Base-by-base conservation (phyloP, 2,888 invertebrate species). In the Geophilus truncorum region DNA sequence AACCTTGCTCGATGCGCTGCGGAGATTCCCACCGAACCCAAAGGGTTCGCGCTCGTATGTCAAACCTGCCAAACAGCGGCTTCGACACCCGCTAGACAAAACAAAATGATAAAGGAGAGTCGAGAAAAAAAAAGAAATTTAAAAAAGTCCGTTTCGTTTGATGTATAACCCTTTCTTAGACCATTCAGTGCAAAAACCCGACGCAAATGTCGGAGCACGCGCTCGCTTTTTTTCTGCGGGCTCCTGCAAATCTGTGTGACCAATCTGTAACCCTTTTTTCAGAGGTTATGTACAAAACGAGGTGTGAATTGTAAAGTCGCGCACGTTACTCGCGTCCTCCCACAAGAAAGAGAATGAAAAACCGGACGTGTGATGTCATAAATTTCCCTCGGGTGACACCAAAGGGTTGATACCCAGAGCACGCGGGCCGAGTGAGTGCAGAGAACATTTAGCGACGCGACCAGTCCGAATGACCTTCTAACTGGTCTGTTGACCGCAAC, bases 151-250 rank as follows among this genome's bases (percentile, higher is more conserved):
- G 51, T 51, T 51, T 51, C 51, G 18, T 51, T 62, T 70, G 23
- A 70, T 70, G n/a, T 70, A 28, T 70, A 70, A 70, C 70, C 70
- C 70, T 70, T 70, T 70, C 70, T 28, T 70, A 25, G 25, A 9
- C 70, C 28, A 70, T 70, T 28, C 70, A 28, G 70, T n/a, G 70
- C 70, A 70, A 70, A 70, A 70, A 70, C 70, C 70, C 70, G 25
- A 23, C 12, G 70, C 28, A 28, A 25, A 70, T 70, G 70, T 70
- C 25, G 28, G 70, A 70, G 70, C 70, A 70, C 70, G 70, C 70
- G 70, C 70, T n/a, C 25, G 15, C 10, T 62, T 70, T 70, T 70
- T 70, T 70, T 70, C 70, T 70, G 9, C 4, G 12, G 25, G 5
- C 12, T 25, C 28, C 28, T 25, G 7, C 70, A 70, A 70, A 70